Conservation (phyloP, 2,113 vertebrate species). For the Girardinichthys multiradiatus region DNA sequence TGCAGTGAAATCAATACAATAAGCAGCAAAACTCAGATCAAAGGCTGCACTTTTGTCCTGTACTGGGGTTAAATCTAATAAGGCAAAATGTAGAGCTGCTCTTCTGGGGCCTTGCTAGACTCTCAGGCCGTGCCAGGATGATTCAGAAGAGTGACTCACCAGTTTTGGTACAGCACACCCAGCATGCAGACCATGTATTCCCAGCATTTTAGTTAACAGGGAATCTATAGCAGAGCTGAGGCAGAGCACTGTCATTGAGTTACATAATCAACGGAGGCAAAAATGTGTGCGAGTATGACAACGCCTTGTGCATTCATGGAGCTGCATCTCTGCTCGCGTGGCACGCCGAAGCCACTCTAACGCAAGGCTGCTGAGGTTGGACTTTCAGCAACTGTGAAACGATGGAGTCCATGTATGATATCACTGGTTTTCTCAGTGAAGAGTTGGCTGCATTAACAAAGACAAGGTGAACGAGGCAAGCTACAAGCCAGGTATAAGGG, state of each 20-base stretch:
- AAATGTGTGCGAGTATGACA: constrained; percentile 19
- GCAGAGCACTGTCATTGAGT: constrained; percentile 75
- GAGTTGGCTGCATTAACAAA: constrained; percentile 21
- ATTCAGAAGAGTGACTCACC: constrained; percentile 74
- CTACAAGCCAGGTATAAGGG: constrained; percentile 40
- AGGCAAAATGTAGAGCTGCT: constrained; percentile 52
- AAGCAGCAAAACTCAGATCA: constrained; percentile 57
- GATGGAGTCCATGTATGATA: constrained; percentile 2
- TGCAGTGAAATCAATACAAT: constrained; percentile 59
- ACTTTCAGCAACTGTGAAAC: constrained; percentile 67
- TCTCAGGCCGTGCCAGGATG: constrained; percentile 41
- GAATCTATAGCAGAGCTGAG: constrained; percentile 74
- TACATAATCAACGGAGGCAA: constrained; percentile 75
- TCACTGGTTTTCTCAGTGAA: constrained; percentile 31
- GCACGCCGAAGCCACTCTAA: constrained; percentile 60
- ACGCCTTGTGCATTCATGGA: constrained; percentile 32
- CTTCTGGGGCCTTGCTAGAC: constrained; percentile 52
- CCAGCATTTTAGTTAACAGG: constrained; percentile 71
- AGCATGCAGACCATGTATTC: constrained; percentile 70
- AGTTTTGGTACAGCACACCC: constrained; percentile 61
- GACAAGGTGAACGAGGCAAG: constrained; percentile 25
- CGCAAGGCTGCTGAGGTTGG: constrained; percentile 69
- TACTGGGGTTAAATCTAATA: constrained; percentile 65
- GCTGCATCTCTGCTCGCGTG: constrained; percentile 58
- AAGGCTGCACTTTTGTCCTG: constrained; percentile 61